These are phyloP conservation scores for Polylopha cassiicola DNA, from an alignment of 2,888 invertebrate species.

Conservation along the genomic window DNA sequence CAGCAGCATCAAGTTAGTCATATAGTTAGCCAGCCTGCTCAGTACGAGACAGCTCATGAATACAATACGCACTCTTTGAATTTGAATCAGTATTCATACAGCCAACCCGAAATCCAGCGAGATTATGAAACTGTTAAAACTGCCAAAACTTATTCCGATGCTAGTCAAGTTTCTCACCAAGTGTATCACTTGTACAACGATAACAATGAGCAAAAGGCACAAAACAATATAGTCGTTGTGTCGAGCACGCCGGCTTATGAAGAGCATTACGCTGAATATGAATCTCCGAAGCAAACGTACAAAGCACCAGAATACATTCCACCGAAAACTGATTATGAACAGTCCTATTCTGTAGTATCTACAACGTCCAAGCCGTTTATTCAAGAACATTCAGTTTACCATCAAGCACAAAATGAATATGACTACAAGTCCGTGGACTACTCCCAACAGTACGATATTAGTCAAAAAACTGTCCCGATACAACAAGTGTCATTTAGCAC, in stretches of 20 bases:
- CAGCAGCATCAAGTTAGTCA: slow-evolving; percentile 52
- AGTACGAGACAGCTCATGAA: slow-evolving; percentile 42
- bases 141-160: slow-evolving; percentile 55
- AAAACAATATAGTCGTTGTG: slow-evolving; percentile 49
- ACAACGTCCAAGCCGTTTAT: slow-evolving; percentile 43
- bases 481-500: slow-evolving; percentile 46
- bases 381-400: slow-evolving; percentile 44
- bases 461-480: slow-evolving; percentile 30
- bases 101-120: slow-evolving; percentile 63
- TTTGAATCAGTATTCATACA: slow-evolving; percentile 50
- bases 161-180: slow-evolving; percentile 64
- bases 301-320: slow-evolving; percentile 41
- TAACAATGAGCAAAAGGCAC: slow-evolving; percentile 38
- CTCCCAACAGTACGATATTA: slow-evolving; percentile 34
- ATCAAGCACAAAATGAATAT: slow-evolving; percentile 42
- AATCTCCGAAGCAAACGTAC: slow-evolving; percentile 44
- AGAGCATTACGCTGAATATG: slow-evolving; percentile 57
- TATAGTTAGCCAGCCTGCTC: slow-evolving; percentile 39
- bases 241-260: slow-evolving; percentile 63
- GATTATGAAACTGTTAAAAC: slow-evolving; percentile 42
- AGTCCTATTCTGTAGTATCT: slow-evolving; percentile 44
- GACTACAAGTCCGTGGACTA: slow-evolving; percentile 39
- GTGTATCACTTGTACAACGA: slow-evolving; percentile 48
- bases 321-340: slow-evolving; percentile 48
- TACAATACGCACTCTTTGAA: slow-evolving; percentile 40